Evolutionary conservation across 2,113 vertebrate genomes (phyloP).

Genomic region (Sterrhoptilus dennistouni): DNA sequence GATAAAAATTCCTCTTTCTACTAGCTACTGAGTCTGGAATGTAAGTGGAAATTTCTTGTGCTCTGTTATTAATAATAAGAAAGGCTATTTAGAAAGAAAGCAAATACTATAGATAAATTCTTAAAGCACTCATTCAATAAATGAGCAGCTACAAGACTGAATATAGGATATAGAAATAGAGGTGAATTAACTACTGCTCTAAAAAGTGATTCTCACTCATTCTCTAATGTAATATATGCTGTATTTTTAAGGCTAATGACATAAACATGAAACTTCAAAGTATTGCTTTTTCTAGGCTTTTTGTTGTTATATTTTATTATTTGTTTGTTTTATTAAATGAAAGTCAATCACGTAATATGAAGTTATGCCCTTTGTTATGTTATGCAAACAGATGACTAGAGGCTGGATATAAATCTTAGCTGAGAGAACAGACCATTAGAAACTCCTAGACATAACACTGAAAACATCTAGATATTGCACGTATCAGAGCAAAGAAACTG

Average conservation of each 20-base stretch:
- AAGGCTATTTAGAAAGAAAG: background rate
- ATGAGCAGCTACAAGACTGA: background rate
- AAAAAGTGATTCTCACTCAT: background rate
- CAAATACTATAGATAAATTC: background rate
- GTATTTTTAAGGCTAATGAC: background rate
- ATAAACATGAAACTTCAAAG: background rate
- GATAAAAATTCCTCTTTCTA: background rate
- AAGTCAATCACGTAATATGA: background rate
- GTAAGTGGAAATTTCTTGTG: background rate
- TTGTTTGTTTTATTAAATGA: background rate
- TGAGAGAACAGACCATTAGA: background rate
- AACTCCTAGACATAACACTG: background rate
- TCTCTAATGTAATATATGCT: background rate
- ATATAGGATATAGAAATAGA: background rate
- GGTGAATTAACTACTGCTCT: background rate
- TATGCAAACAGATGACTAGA: background rate
- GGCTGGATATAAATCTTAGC: background rate
- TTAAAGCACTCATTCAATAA: background rate
- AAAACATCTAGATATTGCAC: background rate
- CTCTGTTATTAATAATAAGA: background rate
- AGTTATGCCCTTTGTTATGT: background rate
- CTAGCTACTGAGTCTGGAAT: background rate
- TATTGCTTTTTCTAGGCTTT: background rate
- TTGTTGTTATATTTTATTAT: background rate
- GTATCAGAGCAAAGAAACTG: background rate